phyloP scores from a whole-genome alignment of 2,113 vertebrate species.

The Plotosus lineatus region DNA sequence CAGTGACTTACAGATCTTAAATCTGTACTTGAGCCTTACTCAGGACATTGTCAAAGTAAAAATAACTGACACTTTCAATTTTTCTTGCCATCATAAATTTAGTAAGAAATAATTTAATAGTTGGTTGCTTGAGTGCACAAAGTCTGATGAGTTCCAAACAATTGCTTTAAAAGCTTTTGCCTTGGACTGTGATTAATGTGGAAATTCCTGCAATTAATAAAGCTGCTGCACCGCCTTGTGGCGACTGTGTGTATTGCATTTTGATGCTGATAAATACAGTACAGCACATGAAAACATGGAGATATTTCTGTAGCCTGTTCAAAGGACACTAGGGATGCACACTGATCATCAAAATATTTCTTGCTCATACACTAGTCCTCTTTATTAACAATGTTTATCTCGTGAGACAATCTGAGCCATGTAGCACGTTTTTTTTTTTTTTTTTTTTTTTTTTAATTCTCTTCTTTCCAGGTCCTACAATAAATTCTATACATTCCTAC shows the following conservation, averaged over 20 bases:
- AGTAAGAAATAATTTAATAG: conserved; percentile 62
- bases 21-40: conserved; percentile 52
- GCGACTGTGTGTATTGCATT: conserved; percentile 30
- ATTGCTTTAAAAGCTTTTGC: conserved; percentile 64
- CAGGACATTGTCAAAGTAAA: conserved; percentile 56
- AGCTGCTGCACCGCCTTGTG: conserved; percentile 70
- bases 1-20: conserved; percentile 51
- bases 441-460: no score
- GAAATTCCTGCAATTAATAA: conserved; percentile 46
- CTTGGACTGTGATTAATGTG: conserved; percentile 51
- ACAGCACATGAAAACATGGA: no score
- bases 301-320: not conserved
- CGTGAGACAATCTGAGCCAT: not conserved
- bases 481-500: not conserved
- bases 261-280: not conserved
- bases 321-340: not conserved
- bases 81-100: conserved; percentile 59
- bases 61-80: conserved; percentile 68
- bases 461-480: not conserved
- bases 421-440: no score
- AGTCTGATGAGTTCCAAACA: conserved; percentile 63
- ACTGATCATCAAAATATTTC: not conserved
- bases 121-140: conserved; percentile 40
- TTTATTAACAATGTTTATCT: not conserved
- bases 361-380: not conserved